Base-by-base conservation (phyloP, 1,140 invertebrate species). In the Brachionus plicatilis region DNA sequence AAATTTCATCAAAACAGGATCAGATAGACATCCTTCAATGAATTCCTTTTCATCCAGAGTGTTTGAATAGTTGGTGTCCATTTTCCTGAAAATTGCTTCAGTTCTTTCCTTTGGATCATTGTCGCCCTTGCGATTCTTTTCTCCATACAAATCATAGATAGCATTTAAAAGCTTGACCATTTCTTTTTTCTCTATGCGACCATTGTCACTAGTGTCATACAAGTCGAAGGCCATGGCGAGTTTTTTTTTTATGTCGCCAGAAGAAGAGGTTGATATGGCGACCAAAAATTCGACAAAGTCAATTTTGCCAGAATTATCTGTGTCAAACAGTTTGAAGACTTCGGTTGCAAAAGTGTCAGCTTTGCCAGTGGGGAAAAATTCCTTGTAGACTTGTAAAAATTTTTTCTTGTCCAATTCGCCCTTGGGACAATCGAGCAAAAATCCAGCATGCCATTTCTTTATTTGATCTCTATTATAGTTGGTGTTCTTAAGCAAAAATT, bases 401-500 rank as follows among this genome's bases (percentile, higher is more conserved):
- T 83, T 83, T 24, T 83, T 83, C 29, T 83, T 83, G 66, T 66
- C 60, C 43, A 83, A 72, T 53, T 70, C 80, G 1, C 80, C 80
- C 11, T 66, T 83, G 27, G 80, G 80, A 68, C 80, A 83, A 68
- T 83, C 80, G 33, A 83, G 65, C 45, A 90, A 89, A 76, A 90
- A 90, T 43, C 89, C 89, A 79, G 88, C 86, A 79, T 90, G 90
- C 90, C 90, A 90, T 85, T 89, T 87, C 83, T 88, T 89, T 60
- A 90, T 90, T 86, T 90, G 89, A 43, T 87, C 86, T 80, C 89
- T 88, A 68, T 87, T 87, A 84, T 90, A 90, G 43, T 89, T 88
- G 78, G 90, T 90, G 83, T 90, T 89, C 68, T 87, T 86, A 70
- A 88, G 86, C 20, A 90, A 86, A 85, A 89, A 90, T 6, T 87